Conservation (phyloP, 2,113 vertebrate genomes). For the Mungos mungo region DNA sequence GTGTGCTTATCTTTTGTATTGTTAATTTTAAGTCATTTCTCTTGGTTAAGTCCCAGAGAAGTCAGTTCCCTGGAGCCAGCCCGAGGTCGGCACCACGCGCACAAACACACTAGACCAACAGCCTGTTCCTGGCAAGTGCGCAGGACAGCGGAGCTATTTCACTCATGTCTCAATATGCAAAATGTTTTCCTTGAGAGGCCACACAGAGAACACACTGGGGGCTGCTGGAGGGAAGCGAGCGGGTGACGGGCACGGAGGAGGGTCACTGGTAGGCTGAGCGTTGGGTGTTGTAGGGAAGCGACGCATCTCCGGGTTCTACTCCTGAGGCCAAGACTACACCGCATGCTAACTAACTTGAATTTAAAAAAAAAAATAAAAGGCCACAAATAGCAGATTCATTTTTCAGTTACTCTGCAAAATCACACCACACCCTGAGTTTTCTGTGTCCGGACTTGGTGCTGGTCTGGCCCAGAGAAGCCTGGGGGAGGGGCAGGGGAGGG, state of each 20-base stretch:
- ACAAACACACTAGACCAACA: accelerated
- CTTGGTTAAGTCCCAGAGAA: background rate
- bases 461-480: accelerated
- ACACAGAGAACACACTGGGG: too few species aligned
- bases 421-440: accelerated
- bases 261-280: too few species aligned
- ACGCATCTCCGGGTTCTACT: too few species aligned
- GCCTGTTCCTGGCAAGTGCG: background rate
- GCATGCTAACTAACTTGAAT: too few species aligned
- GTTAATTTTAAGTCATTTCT: background rate
- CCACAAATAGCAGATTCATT: accelerated
- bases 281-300: too few species aligned
- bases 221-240: too few species aligned
- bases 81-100: background rate
- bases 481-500: too few species aligned
- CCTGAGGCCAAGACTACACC: too few species aligned
- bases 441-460: too few species aligned
- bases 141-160: background rate
- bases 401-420: background rate
- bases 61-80: background rate
- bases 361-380: background rate
- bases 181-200: background rate
- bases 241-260: too few species aligned
- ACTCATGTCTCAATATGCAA: accelerated
- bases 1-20: background rate